Evolutionary conservation across 1,140 invertebrate genomes (phyloP), one percentile per base, ranked within the genome.

Genomic region (Cydia pomonella): DNA sequence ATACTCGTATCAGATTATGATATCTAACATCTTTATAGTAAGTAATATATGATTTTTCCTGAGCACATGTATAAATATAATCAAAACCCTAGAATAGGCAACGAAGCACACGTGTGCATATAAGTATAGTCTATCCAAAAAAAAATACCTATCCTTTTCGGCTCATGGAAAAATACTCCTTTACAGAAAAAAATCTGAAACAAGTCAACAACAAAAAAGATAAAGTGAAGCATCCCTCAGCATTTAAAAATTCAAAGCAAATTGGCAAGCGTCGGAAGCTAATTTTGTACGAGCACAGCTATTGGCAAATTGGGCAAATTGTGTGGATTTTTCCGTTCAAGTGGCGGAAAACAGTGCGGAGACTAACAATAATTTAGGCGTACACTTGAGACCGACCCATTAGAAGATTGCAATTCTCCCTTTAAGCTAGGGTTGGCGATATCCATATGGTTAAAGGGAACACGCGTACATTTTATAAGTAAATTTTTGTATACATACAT

Each of bases 401-500:
- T 86, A 82, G 75, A 79, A 84, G 81, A 88, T 87, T 88, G 85
- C 82, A 80, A 77, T 81, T 75, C 71, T 77, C 25, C 63, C 63
- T 76, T 77, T 76, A 66, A 44, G 13, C 16, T 77, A 86, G 82
- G 86, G 86, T 64, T 85, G 83, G 16, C 72, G 47, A 13, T 18
- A 12, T 33, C 64, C 21, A 13, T n/a, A 4, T 33, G 64, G 27
- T 63, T 53, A 71, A 41, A 18, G 29, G 44, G 13, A 33, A 38
- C 33, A 10, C 7, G 7, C 33, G 33, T 38, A 38, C 10, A 38
- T 33, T 44, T 41, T 41, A 13, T 33, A 7, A 33, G 29, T 33
- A 33, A 33, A 7, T 7, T 33, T 6, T 33, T 33, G 29, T n/a
- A n/a, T n/a, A n/a, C n/a, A n/a, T n/a, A n/a, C n/a, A n/a, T n/a